Base-by-base conservation (phyloP, 2,888 invertebrate genomes). In the Horisme vitalbata region DNA sequence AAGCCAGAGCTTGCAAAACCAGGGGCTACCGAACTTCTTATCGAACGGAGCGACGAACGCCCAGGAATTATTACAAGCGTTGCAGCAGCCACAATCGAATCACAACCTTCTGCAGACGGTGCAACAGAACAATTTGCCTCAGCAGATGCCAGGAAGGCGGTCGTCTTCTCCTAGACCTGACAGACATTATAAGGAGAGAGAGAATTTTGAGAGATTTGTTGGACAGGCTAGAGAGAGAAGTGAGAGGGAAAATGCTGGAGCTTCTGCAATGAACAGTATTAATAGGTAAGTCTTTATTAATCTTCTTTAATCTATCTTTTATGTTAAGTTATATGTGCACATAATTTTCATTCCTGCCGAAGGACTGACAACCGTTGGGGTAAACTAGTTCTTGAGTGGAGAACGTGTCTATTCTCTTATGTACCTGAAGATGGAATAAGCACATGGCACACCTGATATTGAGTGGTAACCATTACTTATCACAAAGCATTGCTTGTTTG, bases 31-130 rank as follows among this genome's bases (percentile, higher is more conserved):
- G 39, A 95, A 95, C 80, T 92, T 95, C 36, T 90, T 95, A 55
- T 92, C 94, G 26, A 94, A 93, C 67, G 93, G 93, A 28, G 88
- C 91, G 27, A 87, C 93, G 30, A 93, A 94, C 59, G 93, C 93
- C 7, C 95, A 95, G 68, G 95, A 95, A 70, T 78, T 95, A 49
- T 85, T 95, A 11, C 94, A 94, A 68, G 94, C 95, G 2, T 83
- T 95, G 12, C 58, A 59, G 23, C 80, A 75, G 46, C 91, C 94
- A 24, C 86, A 82, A 65, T 69, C 68, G 37, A 90, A 90, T 52
- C 88, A 89, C 59, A 85, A 79, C 38, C 76, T 90, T 41, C 77
- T 90, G 57, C 86, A 90, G 56, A 90, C 90, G 11, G 89, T 87
- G 0, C 87, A 88, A 55, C 84, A 90, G 73, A 85, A 90, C 55